Evolutionary conservation across 2,888 invertebrate genomes (phyloP).

Genomic region (Ornithoptera priamus): DNA sequence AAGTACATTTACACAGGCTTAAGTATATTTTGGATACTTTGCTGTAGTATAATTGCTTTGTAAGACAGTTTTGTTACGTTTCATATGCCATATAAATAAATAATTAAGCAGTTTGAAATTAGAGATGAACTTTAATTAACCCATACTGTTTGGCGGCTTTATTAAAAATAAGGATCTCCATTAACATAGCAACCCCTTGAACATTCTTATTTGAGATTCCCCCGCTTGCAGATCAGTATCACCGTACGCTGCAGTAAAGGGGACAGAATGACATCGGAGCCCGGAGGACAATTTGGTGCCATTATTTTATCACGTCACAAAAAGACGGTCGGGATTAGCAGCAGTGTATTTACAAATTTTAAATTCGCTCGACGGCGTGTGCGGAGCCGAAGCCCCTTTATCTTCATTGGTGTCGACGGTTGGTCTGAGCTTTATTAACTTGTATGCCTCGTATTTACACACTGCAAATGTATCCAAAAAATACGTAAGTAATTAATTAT

Average conservation of each 20-base stretch:
- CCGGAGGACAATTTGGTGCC: constrained; percentile 51
- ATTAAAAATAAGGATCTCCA: neutral
- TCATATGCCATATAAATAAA: too few relatives aligned
- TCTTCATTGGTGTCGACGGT: constrained; percentile 59
- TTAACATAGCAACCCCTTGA: constrained; percentile 3
- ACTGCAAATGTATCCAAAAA: neutral
- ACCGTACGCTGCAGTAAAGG: constrained; percentile 32
- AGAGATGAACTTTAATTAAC: neutral
- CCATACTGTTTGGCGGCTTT: neutral
- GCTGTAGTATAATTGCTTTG: too few relatives aligned
- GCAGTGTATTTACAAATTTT: constrained; percentile 60
- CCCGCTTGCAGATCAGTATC: constrained; percentile 28
- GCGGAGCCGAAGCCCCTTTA: constrained; percentile 57
- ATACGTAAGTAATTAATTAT: neutral
- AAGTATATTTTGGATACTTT: too few relatives aligned
- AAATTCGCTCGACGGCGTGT: constrained; percentile 54
- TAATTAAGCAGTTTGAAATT: too few relatives aligned
- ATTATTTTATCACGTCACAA: constrained; percentile 66
- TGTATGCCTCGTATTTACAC: constrained; percentile 52
- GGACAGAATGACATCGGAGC: constrained; percentile 38
- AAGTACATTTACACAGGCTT: too few relatives aligned
- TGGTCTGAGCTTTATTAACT: constrained; percentile 58
- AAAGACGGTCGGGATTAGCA: constrained; percentile 57
- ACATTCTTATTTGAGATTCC: constrained; percentile 5
- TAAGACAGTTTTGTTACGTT: too few relatives aligned